These are phyloP conservation scores for Eilema sororculum DNA, from an alignment of 2,888 invertebrate genomes.

Conservation along the genomic window DNA sequence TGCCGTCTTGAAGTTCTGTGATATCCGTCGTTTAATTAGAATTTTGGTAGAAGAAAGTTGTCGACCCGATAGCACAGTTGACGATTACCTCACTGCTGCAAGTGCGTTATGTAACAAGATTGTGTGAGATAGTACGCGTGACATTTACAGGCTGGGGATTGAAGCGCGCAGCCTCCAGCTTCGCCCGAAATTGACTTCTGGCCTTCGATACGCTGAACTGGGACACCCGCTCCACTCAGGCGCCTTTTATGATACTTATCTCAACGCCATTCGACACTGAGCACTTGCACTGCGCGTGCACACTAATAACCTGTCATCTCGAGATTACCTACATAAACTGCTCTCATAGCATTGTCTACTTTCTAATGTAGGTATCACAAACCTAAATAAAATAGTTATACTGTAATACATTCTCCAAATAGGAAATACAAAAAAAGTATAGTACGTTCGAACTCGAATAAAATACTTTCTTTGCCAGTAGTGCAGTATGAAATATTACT, in stretches of 20 bases:
- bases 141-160: constrained; percentile 72
- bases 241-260: constrained; percentile 57
- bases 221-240: constrained; percentile 64
- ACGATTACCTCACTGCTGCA: constrained; percentile 47
- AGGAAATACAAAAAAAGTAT: constrained; percentile 1
- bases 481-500: constrained; percentile 9
- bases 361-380: constrained; percentile 44
- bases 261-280: constrained; percentile 54
- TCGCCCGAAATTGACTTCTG: constrained; percentile 77
- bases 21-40: constrained; percentile 54
- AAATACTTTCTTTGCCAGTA: constrained; percentile 2
- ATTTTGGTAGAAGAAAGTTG: constrained; percentile 50
- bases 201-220: constrained; percentile 72
- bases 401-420: constrained; percentile 16
- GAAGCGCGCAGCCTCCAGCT: constrained; percentile 69
- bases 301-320: constrained; percentile 55
- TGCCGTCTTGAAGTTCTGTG: constrained; percentile 33
- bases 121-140: constrained; percentile 70
- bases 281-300: constrained; percentile 54
- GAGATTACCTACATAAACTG: constrained; percentile 38
- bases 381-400: constrained; percentile 15
- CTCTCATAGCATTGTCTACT: constrained; percentile 49
- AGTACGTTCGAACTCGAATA: background rate
- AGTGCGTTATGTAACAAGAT: constrained; percentile 66
- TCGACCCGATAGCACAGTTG: constrained; percentile 47